These are phyloP conservation scores for Gonocerus acuteangulatus DNA, from an alignment of 2,888 invertebrate species.

Conservation along the genomic window DNA sequence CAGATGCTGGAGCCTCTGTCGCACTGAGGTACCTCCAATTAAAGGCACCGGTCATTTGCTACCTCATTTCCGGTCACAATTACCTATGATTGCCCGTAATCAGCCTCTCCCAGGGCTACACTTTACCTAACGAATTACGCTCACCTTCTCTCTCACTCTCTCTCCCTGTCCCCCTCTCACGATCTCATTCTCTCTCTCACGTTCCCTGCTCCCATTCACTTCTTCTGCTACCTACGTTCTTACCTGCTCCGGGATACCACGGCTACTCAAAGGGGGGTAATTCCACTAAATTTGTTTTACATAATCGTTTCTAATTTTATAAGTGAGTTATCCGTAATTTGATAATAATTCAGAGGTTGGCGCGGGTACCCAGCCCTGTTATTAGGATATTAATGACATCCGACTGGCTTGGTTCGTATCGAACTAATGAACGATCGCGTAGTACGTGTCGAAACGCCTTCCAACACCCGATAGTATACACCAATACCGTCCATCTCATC, in stretches of 20 bases:
- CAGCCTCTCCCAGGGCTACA: conserved; percentile 28
- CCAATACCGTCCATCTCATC: no score
- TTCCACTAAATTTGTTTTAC: conserved; percentile 36
- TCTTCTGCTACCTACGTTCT: no score
- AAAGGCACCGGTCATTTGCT: conserved; percentile 33
- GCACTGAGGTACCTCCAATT: background rate
- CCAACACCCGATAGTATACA: no score
- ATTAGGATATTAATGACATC: conserved; percentile 13
- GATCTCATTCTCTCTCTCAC: no score
- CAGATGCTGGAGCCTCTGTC: no score
- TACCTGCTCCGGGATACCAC: background rate
- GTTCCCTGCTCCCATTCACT: no score
- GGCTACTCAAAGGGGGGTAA: conserved; percentile 2
- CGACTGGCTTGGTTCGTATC: no score
- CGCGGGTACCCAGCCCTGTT: conserved; percentile 1
- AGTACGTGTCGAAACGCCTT: no score
- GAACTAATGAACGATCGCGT: no score
- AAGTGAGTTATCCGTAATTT: conserved; percentile 36
- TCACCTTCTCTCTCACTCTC: conserved; percentile 11
- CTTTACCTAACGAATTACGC: conserved; percentile 35
- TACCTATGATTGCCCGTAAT: conserved; percentile 35
- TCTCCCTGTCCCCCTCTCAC: background rate
- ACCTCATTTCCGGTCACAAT: conserved; percentile 36
- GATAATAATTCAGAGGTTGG: conserved; percentile 32
- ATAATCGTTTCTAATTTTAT: conserved; percentile 36